These are phyloP conservation scores for Takifugu bimaculatus DNA, from an alignment of 2,113 vertebrate genomes.

Conservation along the genomic window DNA sequence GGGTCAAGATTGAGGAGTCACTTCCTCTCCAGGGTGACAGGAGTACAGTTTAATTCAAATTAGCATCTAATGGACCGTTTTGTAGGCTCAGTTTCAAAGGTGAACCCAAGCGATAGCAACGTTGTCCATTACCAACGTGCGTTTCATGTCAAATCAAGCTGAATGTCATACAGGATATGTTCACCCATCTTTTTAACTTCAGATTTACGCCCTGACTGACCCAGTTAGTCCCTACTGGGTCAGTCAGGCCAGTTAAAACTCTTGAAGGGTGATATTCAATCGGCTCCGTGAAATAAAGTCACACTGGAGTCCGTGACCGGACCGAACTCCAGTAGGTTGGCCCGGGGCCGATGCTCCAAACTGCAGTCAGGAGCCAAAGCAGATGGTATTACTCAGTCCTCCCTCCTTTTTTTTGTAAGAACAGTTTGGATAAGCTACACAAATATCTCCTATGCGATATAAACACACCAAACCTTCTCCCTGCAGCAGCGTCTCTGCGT, in stretches of 20 bases:
- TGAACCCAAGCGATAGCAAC: too few species aligned
- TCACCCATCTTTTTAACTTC: too few species aligned
- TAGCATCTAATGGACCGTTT: slow-evolving; percentile 6
- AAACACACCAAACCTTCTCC: slow-evolving; percentile 35
- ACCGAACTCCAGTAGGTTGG: slow-evolving; percentile 17
- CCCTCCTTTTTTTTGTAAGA: slow-evolving; percentile 8
- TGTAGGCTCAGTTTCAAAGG: too few species aligned
- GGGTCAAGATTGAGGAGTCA: slow-evolving; percentile 34
- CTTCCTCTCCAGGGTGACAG: slow-evolving; percentile 12
- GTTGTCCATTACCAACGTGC: too few species aligned
- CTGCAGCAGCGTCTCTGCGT: slow-evolving; percentile 21
- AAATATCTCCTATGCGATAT: slow-evolving; percentile 48
- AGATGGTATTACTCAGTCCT: slow-evolving; percentile 66
- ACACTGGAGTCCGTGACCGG: slow-evolving; percentile 21
- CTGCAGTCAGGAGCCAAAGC: slow-evolving; percentile 41
- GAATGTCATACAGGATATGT: too few species aligned
- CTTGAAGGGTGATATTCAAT: slow-evolving; percentile 10
- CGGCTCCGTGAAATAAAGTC: background rate
- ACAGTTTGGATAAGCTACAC: slow-evolving; percentile 57
- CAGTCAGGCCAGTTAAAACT: slow-evolving; percentile 5
- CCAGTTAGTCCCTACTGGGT: slow-evolving; percentile 12
- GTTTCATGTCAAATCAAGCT: too few species aligned
- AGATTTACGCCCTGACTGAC: background rate
- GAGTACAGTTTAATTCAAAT: slow-evolving; percentile 15
- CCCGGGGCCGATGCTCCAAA: slow-evolving; percentile 1